phyloP scores from a whole-genome alignment of 2,888 invertebrate species.

The Ochropleura leucogaster region DNA sequence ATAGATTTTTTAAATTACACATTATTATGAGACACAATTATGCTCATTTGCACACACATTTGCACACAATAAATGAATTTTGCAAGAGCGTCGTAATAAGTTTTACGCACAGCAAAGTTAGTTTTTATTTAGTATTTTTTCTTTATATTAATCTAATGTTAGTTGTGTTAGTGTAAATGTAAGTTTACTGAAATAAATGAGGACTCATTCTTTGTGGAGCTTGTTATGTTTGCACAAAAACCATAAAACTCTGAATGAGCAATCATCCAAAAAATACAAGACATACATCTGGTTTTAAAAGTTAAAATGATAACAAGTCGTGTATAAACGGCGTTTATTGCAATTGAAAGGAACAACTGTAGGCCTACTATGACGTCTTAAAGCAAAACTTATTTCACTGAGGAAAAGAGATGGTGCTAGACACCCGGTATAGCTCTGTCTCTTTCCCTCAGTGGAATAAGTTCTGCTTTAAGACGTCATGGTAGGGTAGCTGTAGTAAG shows the following conservation, averaged over 20 bases:
- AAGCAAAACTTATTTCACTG: too few species aligned
- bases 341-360: slow-evolving; percentile 43
- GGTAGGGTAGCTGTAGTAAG: too few species aligned
- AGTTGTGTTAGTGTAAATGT: slow-evolving; percentile 12
- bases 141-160: background rate
- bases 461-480: too few species aligned
- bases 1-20: background rate
- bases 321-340: slow-evolving; percentile 35
- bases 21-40: background rate
- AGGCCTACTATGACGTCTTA: too few species aligned
- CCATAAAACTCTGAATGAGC: background rate
- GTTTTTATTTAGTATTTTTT: slow-evolving; percentile 1
- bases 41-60: background rate
- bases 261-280: slow-evolving; percentile 2
- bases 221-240: background rate
- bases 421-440: too few species aligned
- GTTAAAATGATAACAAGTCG: slow-evolving; percentile 3
- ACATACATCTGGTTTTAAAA: background rate
- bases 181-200: background rate
- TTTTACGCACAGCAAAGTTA: slow-evolving; percentile 19
- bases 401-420: too few species aligned
- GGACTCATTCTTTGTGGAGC: background rate
- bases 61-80: slow-evolving; percentile 6
- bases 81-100: slow-evolving; percentile 10
- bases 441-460: too few species aligned